Base-by-base conservation (phyloP, 2,888 invertebrate species). In the Drosophila rubida region DNA sequence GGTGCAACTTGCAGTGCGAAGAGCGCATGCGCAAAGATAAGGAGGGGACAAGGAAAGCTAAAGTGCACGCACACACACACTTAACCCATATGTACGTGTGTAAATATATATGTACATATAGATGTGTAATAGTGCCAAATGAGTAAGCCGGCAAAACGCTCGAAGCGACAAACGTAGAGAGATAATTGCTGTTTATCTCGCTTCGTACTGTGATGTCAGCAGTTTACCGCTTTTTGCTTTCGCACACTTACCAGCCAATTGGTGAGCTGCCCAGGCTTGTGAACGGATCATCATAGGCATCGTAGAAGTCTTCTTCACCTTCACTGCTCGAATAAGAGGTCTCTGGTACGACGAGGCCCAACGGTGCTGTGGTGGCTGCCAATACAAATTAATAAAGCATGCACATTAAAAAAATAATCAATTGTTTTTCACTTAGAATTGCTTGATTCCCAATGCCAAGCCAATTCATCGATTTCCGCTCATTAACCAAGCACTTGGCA, bases 311-410 rank as follows among this genome's bases (percentile, higher is more conserved):
- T 63, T 99, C 98, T 90, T 97, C 97, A 61, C 96, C 97, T 91
- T 99, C 99, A 27, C 98, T 98, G 89, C 98, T 98, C n/a, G 98
- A 99, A 92, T 98, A 99, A 0, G 98, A 98, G 65, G 96, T 97
- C 89, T 96, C 97, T 44, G 98, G 98, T 22, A 97, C 96, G 62
- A 95, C 78, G 64, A 92, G 80, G 25, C 90, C 86, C 69, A 92
- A 75, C n/a, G 90, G 88, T 59, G 91, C 85, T 55, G 90, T 88
- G 55, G 88, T 89, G 57, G 84, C 91, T 92, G 68, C 4, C 84
- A 81, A 49, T 32, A 11, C 3, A 46, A 49, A 58, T 49, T 13
- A 41, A 53, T 27, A 41, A 37, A 16, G 11, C 25, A 37, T 44
- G 39, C 16, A 51, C 35, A 53, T 53, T 14, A 7, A 27, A n/a